Conservation (phyloP, 2,113 vertebrate genomes). For the Murina feae region DNA sequence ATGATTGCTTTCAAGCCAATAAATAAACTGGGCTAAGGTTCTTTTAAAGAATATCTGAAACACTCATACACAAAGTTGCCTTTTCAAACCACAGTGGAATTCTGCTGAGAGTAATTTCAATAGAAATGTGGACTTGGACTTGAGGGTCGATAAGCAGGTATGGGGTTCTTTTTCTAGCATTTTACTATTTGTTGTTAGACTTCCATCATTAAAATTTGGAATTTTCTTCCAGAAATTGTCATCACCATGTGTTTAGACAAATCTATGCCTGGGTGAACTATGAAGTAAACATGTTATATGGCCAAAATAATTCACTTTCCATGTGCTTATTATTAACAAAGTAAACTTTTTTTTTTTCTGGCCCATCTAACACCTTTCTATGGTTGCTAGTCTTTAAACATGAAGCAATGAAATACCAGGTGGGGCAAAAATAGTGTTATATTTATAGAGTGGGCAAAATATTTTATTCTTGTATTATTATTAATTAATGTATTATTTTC, state of each 20-base stretch:
- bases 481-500: not conserved
- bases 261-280: not conserved
- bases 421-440: not conserved
- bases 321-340: not conserved
- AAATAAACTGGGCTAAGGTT: not conserved
- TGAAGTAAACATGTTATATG: not conserved
- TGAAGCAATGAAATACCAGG: not conserved
- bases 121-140: not conserved
- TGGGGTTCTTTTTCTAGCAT: not conserved
- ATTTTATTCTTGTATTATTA: not conserved
- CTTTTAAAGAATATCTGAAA: not conserved
- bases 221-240: not conserved
- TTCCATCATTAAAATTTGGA: not conserved
- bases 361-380: not conserved
- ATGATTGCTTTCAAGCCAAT: not conserved
- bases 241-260: not conserved
- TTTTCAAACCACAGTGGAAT: not conserved
- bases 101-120: not conserved
- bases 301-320: not conserved
- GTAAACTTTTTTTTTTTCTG: not conserved
- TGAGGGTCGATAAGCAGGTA: not conserved
- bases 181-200: not conserved
- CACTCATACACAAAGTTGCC: not conserved
- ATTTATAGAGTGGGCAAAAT: not conserved
- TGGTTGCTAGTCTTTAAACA: not conserved